These are phyloP conservation scores for Parazoanthus swiftii DNA, from an alignment of 92 coral and sea anemone genomes.

Conservation along the genomic window DNA sequence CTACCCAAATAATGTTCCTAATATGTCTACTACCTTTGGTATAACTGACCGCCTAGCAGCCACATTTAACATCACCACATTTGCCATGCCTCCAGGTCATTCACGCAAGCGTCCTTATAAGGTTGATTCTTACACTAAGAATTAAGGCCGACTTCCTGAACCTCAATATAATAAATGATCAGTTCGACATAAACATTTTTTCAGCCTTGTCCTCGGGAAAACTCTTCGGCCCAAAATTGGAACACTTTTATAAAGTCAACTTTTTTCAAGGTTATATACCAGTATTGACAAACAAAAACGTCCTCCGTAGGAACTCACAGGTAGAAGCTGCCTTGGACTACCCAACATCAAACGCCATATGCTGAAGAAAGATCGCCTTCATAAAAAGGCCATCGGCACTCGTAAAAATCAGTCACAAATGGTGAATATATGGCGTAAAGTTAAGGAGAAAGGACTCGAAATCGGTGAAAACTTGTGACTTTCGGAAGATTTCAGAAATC, in stretches of 20 bases:
- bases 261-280: too few species aligned
- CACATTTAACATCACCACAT: constrained; percentile 40
- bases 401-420: too few species aligned
- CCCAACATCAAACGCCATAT: constrained; percentile 45
- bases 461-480: too few species aligned
- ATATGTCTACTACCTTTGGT: constrained; percentile 24
- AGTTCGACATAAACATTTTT: constrained; percentile 25
- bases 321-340: constrained; percentile 50
- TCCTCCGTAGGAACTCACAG: constrained; percentile 47
- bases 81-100: constrained; percentile 31
- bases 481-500: too few species aligned
- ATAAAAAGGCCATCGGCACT: constrained; percentile 41
- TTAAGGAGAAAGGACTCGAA: too few species aligned
- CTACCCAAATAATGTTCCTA: too few species aligned
- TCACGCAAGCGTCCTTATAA: constrained; percentile 49
- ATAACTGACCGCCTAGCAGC: constrained; percentile 46
- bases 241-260: too few species aligned
- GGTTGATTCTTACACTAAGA: constrained; percentile 25
- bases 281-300: background rate
- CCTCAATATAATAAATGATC: constrained; percentile 15
- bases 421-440: too few species aligned
- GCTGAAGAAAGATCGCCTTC: constrained; percentile 53
- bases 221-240: constrained; percentile 44
- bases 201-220: constrained; percentile 32
- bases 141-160: constrained; percentile 41